Evolutionary conservation across 2,797 vertebrate species (phyloP).

Genomic region (Melanotaenia maccullochi): DNA sequence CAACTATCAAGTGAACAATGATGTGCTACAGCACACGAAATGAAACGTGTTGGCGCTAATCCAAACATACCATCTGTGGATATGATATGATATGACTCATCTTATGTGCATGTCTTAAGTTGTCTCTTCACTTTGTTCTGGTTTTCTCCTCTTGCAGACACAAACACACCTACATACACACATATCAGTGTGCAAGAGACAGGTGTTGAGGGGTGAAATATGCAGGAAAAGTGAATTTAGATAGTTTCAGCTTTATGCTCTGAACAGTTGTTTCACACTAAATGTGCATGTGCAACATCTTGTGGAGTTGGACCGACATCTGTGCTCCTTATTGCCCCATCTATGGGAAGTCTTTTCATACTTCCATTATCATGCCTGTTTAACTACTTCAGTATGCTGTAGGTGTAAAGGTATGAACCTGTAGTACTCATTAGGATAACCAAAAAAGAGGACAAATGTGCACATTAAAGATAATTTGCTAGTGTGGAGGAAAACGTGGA

Average conservation of each 20-base stretch:
- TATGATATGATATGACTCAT: constrained; percentile 29
- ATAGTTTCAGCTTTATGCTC: constrained; percentile 35
- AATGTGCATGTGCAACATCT: not conserved
- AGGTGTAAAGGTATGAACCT: constrained; percentile 1
- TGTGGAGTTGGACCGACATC: constrained; percentile 3
- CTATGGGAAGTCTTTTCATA: constrained; percentile 2
- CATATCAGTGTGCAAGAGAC: constrained; percentile 30
- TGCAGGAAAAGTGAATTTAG: constrained; percentile 25
- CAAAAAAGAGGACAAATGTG: not conserved
- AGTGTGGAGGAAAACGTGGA: not conserved
- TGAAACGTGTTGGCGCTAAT: constrained; percentile 31
- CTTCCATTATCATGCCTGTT: not conserved
- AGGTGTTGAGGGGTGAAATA: constrained; percentile 55
- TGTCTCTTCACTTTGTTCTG: constrained; percentile 5
- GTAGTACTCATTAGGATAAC: not conserved
- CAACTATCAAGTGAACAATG: constrained; percentile 39
- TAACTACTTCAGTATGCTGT: not conserved
- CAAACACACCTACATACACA: constrained; percentile 11
- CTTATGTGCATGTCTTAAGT: constrained; percentile 13
- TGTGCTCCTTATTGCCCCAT: constrained; percentile 1
- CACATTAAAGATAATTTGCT: not conserved
- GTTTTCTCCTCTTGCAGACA: constrained; percentile 20
- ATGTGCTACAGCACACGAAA: constrained; percentile 38
- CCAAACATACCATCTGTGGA: constrained; percentile 39
- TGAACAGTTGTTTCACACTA: constrained; percentile 15